These are phyloP conservation scores for Amphipoea lucens DNA, from an alignment of 2,888 invertebrate genomes.

Conservation along the genomic window DNA sequence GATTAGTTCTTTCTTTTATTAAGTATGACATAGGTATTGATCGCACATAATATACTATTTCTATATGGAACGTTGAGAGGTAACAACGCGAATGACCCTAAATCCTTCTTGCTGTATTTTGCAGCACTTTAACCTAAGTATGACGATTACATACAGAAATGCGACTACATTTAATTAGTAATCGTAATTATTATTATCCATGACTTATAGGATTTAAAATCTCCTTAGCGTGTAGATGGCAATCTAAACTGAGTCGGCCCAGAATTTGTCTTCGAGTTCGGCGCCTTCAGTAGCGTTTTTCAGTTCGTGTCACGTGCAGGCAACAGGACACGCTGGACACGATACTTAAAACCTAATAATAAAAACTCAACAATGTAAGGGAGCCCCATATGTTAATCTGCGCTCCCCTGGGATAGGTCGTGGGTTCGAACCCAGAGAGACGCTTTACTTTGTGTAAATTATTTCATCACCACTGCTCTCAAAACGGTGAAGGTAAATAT, in stretches of 20 bases:
- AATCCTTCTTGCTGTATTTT: background rate
- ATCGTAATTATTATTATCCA: too few relatives aligned
- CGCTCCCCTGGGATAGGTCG: too few relatives aligned
- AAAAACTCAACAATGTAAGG: too few relatives aligned
- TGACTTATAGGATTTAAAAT: background rate
- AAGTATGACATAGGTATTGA: background rate
- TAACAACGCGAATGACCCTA: background rate
- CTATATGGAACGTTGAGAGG: background rate
- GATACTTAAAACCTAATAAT: background rate
- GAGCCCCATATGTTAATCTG: too few relatives aligned
- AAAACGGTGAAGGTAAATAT: too few relatives aligned
- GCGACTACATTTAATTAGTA: too few relatives aligned
- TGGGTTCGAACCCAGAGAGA: too few relatives aligned
- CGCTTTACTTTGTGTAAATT: too few relatives aligned
- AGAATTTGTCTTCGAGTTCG: background rate
- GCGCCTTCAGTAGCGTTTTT: background rate
- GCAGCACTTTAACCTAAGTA: background rate
- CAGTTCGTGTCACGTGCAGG: background rate
- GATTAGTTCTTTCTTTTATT: too few relatives aligned
- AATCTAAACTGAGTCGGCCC: background rate
- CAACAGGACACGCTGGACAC: background rate
- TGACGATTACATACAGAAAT: background rate
- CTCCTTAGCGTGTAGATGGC: background rate
- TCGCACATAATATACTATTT: background rate
- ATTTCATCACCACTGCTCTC: too few relatives aligned